phyloP scores from a whole-genome alignment of 1,140 invertebrate species.

The Pseudomyrmex flavicornis region DNA sequence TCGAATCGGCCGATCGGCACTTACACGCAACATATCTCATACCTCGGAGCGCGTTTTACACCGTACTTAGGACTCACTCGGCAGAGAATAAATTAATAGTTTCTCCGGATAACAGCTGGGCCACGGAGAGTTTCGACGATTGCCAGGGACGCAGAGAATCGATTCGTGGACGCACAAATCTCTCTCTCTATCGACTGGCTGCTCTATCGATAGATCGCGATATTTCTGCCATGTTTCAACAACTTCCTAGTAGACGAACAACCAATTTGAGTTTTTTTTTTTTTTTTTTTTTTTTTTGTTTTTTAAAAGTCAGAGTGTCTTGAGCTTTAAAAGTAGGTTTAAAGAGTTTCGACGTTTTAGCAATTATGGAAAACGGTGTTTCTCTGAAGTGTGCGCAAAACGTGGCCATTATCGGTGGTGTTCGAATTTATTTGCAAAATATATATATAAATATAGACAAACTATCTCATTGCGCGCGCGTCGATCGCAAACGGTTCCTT shows the following conservation, averaged over 20 bases:
- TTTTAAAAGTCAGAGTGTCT: no score
- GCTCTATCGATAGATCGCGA: not conserved
- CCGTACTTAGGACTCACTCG: constrained; percentile 80
- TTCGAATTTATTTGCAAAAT: not conserved
- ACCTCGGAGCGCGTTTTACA: constrained; percentile 80
- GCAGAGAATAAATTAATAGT: constrained; percentile 83
- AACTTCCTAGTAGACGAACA: not conserved
- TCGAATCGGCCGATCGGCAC: constrained; percentile 78
- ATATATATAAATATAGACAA: constrained; percentile 1
- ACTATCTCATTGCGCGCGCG: no score
- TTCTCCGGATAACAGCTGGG: constrained; percentile 78
- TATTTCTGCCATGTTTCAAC: not conserved
- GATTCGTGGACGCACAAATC: constrained; percentile 13
- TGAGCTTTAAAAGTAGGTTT: not conserved
- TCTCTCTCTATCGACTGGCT: not conserved
- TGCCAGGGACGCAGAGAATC: constrained; percentile 70
- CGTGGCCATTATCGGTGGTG: not conserved
- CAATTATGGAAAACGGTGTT: not conserved
- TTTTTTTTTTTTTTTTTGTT: no score
- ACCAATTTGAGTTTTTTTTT: not conserved
- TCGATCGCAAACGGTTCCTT: not conserved
- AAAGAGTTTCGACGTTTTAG: not conserved
- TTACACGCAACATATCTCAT: constrained; percentile 73
- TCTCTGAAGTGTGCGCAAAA: not conserved
- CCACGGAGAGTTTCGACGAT: constrained; percentile 78